Evolutionary conservation across 2,797 vertebrate species (phyloP), one percentile per base, ranked within the genome.

Genomic region (Crypturellus tataupa): DNA sequence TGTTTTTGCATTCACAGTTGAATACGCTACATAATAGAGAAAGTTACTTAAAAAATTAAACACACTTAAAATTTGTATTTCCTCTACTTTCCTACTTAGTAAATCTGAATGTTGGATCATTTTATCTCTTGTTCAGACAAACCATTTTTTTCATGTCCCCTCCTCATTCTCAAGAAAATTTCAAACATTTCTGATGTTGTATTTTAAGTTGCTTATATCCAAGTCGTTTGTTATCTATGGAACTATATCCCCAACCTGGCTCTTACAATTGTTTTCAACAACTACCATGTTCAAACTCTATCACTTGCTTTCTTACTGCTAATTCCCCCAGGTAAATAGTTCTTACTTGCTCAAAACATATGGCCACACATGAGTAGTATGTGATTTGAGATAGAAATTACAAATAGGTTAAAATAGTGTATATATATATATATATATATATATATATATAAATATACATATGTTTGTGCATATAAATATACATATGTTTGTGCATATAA

Each of bases 181-280:
- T 8, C 24, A 76, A 70, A 53, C 7, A 31, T 2, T 64, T 47
- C 5, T 31, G 11, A 18, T 39, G 64, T 2, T 8, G 37, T 39
- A 73, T 77, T 69, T 70, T 37, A 82, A 60, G 16, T 2, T 49
- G 39, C 70, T 47, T 17, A 85, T 9, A 87, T 31, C 12, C 7
- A 27, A 1, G 5, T 42, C 6, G 37, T 33, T 71, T 44, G 6
- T 33, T 31, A 80, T 20, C 35, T 44, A 58, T 1, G 21, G 3
- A 31, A 46, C 3, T 20, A 44, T 44, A 55, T 29, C 3, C 4
- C 17, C 14, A 23, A 1, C 10, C 20, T 25, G 7, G 3, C 9
- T 90, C 69, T 85, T 83, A 4, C 17, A 77, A 55, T 9, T 4
- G 3, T 47, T 83, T 53, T 69, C 35, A 47, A 60, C 18, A 58